These are phyloP conservation scores for Drosophila hydei DNA, from an alignment of 1,140 invertebrate genomes.

Conservation along the genomic window DNA sequence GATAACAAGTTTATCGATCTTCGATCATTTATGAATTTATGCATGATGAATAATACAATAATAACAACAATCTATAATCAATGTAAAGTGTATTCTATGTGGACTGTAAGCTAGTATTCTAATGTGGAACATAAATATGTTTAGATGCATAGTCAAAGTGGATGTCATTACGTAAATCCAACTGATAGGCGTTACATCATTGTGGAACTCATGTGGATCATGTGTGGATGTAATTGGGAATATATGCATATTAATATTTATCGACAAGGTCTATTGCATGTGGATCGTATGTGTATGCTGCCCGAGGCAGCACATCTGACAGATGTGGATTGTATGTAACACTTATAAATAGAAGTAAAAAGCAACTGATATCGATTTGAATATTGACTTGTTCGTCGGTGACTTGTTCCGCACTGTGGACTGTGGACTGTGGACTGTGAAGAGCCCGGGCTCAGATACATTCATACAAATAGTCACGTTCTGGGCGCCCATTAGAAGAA, in stretches of 20 bases:
- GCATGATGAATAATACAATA: too few relatives aligned
- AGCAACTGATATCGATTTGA: constrained; percentile 43
- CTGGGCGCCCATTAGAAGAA: constrained; percentile 25
- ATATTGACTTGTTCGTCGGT: constrained; percentile 7
- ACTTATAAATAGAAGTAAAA: too few relatives aligned
- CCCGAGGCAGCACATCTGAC: too few relatives aligned
- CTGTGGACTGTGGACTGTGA: constrained; percentile 41
- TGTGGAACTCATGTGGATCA: neutral
- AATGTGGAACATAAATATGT: too few relatives aligned
- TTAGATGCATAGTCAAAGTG: neutral
- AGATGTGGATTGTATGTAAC: neutral
- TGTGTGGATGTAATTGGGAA: neutral
- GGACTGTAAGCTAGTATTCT: too few relatives aligned
- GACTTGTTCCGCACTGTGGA: constrained; percentile 27
- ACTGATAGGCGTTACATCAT: too few relatives aligned
- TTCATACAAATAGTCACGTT: constrained; percentile 68
- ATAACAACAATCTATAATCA: too few relatives aligned
- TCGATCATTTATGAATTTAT: too few relatives aligned
- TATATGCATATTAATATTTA: neutral
- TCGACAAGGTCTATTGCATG: constrained; percentile 1
- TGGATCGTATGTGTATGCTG: constrained; percentile 18
- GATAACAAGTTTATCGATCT: too few relatives aligned
- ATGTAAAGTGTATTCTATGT: too few relatives aligned
- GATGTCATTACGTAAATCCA: too few relatives aligned
- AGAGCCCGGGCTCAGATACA: constrained; percentile 47